Conservation (phyloP, 2,888 invertebrate genomes). For the Calliphora vomitoria region DNA sequence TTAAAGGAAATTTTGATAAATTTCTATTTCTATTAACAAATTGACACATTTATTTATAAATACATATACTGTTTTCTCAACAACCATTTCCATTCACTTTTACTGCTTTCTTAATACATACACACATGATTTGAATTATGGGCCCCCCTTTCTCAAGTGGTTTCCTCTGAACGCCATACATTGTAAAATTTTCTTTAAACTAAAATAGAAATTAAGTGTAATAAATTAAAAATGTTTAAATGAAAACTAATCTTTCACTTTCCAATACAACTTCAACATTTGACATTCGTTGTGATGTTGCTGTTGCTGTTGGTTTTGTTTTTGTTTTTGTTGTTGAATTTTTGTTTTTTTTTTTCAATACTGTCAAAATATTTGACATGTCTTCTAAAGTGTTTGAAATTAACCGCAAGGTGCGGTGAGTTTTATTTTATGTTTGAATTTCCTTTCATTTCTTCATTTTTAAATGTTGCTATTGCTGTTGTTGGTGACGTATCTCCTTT, state of each 20-base stretch:
- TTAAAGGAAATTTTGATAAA: constrained; percentile 1
- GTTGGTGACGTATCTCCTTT: constrained; percentile 49
- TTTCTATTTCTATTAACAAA: background rate
- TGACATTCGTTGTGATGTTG: constrained; percentile 60
- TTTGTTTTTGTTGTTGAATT: background rate
- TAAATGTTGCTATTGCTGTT: constrained; percentile 24
- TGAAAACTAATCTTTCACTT: constrained; percentile 40
- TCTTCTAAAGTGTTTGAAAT: constrained; percentile 66
- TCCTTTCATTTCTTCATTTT: constrained; percentile 60
- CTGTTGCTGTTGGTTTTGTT: too few species aligned
- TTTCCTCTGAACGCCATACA: constrained; percentile 11
- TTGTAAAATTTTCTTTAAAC: constrained; percentile 34
- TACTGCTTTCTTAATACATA: background rate
- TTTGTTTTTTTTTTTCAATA: constrained; percentile 55
- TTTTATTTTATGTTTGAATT: constrained; percentile 62
- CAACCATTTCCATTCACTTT: background rate
- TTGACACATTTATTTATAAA: background rate
- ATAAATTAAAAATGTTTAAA: constrained; percentile 50
- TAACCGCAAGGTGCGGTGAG: constrained; percentile 73
- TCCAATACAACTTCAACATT: constrained; percentile 57
- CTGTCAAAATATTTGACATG: constrained; percentile 73
- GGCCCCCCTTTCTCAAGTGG: constrained; percentile 3
- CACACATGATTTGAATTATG: background rate
- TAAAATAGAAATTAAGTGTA: constrained; percentile 53
- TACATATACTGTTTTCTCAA: background rate